Base-by-base conservation (phyloP, 1,140 invertebrate genomes). In the Ephestia elutella region DNA sequence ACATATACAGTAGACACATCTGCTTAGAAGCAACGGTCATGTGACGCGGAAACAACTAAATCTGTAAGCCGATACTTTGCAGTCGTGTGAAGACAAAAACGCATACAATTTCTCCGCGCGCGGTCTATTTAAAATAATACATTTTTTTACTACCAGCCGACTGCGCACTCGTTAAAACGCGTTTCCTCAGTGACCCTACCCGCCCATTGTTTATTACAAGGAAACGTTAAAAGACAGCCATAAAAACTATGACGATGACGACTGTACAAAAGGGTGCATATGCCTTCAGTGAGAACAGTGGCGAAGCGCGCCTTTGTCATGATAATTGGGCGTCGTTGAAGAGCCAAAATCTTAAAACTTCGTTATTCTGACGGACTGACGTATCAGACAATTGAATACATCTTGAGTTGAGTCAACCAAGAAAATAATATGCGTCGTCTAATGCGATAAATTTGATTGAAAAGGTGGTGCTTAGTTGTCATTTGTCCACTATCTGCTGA, bases 151-250 rank as follows among this genome's bases (percentile, higher is more conserved):
- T 44, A 13, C 38, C 25, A n/a, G 3, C 8, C 25, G 9, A 10
- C 30, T 10, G 30, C 30, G 30, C 30, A 32, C 11, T 32, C 17
- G 38, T 32, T 19, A 61, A 35, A 57, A 57, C 51, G 38, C 44
- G 56, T 48, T 38, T 15, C 44, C 18, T 20, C 32, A 60, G 19
- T 54, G 51, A 49, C 58, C 58, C 50, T 53, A 21, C 15, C 44
- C 48, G 25, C 38, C 28, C 32, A 54, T 56, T 56, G 54, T 56
- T 56, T 56, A 56, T 56, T 35, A 56, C 38, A 19, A 49, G 54
- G 54, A 56, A 56, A 56, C 21, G 19, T 53, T 25, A 25, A 25
- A 25, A 50, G 49, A 50, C 49, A n/a, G 50, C n/a, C 50, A 25
- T 25, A 53, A 53, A 50, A 53, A 53, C 50, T 25, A 25, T 25